These are phyloP conservation scores for Morpho deidamia DNA, from an alignment of 2,888 invertebrate species.

Conservation along the genomic window DNA sequence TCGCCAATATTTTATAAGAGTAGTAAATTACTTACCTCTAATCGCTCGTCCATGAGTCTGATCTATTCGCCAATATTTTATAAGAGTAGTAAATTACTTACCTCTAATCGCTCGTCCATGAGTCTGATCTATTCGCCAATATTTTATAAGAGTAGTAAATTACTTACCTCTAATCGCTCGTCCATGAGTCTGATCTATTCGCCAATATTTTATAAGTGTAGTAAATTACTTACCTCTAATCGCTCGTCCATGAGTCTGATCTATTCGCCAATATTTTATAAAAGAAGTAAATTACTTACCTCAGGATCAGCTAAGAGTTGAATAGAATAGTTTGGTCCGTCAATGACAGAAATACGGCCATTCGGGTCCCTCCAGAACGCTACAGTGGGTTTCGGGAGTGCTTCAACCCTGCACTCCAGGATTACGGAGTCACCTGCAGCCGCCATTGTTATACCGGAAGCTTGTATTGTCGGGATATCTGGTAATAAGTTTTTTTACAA, in stretches of 20 bases:
- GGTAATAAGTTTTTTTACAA: neutral
- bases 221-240: slow-evolving; percentile 42
- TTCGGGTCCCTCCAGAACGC: slow-evolving; percentile 89
- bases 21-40: slow-evolving; percentile 61
- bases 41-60: no score
- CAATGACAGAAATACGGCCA: slow-evolving; percentile 85
- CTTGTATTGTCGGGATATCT: slow-evolving; percentile 88
- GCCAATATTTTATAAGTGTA: no score
- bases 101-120: no score
- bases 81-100: slow-evolving; percentile 29
- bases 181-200: no score
- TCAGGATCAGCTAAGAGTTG: slow-evolving; percentile 78
- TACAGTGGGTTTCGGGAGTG: slow-evolving; percentile 88
- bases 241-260: no score
- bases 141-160: no score
- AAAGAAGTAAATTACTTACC: slow-evolving; percentile 40
- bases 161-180: slow-evolving; percentile 78
- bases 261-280: no score
- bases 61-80: no score
- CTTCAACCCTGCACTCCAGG: slow-evolving; percentile 87
- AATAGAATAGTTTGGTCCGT: slow-evolving; percentile 86
- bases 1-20: no score
- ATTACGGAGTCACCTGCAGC: slow-evolving; percentile 86
- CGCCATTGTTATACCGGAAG: slow-evolving; percentile 87
- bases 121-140: no score